Evolutionary conservation across 2,888 invertebrate genomes (phyloP).

Genomic region (Heteromyza rotundicornis): DNA sequence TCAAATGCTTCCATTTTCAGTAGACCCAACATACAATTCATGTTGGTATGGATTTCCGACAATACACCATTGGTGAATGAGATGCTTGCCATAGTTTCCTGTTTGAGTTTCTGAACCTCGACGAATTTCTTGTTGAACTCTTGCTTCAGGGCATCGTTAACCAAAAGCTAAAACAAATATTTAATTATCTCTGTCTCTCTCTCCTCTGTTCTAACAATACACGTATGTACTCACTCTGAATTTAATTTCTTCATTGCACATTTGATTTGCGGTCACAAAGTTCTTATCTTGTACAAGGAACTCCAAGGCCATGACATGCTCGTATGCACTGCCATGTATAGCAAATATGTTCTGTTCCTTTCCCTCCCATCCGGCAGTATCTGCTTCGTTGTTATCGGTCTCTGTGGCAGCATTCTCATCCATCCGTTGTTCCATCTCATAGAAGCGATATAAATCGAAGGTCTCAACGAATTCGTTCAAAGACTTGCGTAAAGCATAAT

Average conservation of each 20-base stretch:
- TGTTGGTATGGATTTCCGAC: constrained; percentile 47
- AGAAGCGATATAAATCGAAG: constrained; percentile 50
- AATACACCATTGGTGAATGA: constrained; percentile 43
- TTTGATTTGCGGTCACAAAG: constrained; percentile 46
- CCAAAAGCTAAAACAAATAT: constrained; percentile 32
- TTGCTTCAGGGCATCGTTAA: constrained; percentile 40
- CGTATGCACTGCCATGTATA: constrained; percentile 41
- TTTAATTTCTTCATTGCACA: constrained; percentile 46
- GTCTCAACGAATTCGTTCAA: constrained; percentile 23
- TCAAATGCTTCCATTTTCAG: constrained; percentile 38
- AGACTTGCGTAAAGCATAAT: constrained; percentile 38
- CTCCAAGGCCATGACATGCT: constrained; percentile 45
- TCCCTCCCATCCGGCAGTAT: not conserved
- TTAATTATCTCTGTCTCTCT: not conserved
- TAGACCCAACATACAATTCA: constrained; percentile 49
- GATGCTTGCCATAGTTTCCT: constrained; percentile 47
- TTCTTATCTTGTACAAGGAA: constrained; percentile 45
- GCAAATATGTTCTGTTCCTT: constrained; percentile 34
- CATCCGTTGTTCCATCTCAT: constrained; percentile 42
- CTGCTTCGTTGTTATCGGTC: not conserved
- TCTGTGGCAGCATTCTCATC: constrained; percentile 19
- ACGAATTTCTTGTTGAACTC: constrained; percentile 53
- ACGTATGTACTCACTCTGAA: constrained; percentile 30
- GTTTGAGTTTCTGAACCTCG: constrained; percentile 43
- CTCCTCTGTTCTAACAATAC: too few relatives aligned